Evolutionary conservation across 1,140 invertebrate species (phyloP).

Genomic region (Halictus rubicundus): DNA sequence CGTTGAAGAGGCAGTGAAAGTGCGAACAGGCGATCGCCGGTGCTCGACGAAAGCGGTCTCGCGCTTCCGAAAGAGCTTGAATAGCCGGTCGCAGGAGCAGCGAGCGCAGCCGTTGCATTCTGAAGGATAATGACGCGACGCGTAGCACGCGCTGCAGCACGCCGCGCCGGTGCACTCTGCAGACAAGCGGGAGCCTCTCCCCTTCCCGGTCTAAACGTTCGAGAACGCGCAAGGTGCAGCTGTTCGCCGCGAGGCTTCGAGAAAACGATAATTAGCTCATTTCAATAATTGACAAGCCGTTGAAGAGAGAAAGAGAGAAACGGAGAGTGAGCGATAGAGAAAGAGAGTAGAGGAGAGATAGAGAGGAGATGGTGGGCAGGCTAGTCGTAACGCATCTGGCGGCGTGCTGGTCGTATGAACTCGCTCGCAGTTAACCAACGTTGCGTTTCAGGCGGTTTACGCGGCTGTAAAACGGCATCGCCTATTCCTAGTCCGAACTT

Average conservation of each 20-base stretch:
- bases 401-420: conserved; percentile 29
- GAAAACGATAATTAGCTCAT: conserved; percentile 80
- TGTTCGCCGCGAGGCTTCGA: conserved; percentile 56
- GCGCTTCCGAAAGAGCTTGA: conserved; percentile 12
- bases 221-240: conserved; percentile 53
- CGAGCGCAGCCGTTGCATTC: conserved; percentile 37
- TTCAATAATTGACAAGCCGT: conserved; percentile 79
- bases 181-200: background rate
- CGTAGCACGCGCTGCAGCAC: conserved; percentile 56
- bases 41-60: background rate
- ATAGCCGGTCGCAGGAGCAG: background rate
- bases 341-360: no score
- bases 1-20: no score
- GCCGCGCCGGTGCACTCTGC: background rate
- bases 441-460: conserved; percentile 65
- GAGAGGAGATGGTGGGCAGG: conserved; percentile 17
- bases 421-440: conserved; percentile 1
- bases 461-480: conserved; percentile 73
- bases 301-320: no score
- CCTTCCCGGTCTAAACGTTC: conserved; percentile 8
- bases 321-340: no score
- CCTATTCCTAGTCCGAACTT: conserved; percentile 58
- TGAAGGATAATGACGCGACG: conserved; percentile 55
- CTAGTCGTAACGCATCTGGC: conserved; percentile 75
- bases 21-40: no score